phyloP scores from a whole-genome alignment of 2,888 invertebrate genomes.

The Drosophila recens region DNA sequence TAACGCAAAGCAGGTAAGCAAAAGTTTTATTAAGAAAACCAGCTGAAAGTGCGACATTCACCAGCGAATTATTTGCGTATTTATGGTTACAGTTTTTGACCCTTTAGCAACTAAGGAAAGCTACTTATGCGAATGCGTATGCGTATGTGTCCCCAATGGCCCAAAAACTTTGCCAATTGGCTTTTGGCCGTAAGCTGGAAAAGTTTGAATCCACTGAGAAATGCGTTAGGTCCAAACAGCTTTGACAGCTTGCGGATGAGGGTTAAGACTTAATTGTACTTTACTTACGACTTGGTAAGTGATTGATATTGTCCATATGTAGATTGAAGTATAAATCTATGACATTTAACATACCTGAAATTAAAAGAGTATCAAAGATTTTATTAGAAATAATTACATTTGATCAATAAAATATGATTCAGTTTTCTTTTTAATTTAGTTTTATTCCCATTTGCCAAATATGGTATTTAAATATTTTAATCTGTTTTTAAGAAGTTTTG shows the following conservation, averaged over 20 bases:
- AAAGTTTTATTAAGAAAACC: conserved; percentile 69
- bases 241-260: conserved; percentile 23
- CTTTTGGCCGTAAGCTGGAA: conserved; percentile 47
- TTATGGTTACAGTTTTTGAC: conserved; percentile 66
- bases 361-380: conserved; percentile 11
- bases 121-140: background rate
- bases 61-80: conserved; percentile 77
- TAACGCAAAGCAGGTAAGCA: conserved; percentile 34
- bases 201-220: conserved; percentile 47
- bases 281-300: conserved; percentile 48
- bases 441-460: too few relatives aligned
- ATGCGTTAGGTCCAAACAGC: conserved; percentile 17
- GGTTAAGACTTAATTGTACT: conserved; percentile 25
- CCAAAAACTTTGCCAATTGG: conserved; percentile 63
- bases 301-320: conserved; percentile 23
- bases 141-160: conserved; percentile 32
- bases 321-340: background rate
- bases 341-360: conserved; percentile 62
- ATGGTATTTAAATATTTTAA: too few relatives aligned
- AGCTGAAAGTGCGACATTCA: conserved; percentile 54
- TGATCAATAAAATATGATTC: too few relatives aligned
- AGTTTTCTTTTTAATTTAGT: too few relatives aligned
- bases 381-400: background rate
- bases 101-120: conserved; percentile 45
- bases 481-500: too few relatives aligned